These are phyloP conservation scores for Temnothorax curvispinosus DNA, from an alignment of 1,140 invertebrate species.

Conservation along the genomic window DNA sequence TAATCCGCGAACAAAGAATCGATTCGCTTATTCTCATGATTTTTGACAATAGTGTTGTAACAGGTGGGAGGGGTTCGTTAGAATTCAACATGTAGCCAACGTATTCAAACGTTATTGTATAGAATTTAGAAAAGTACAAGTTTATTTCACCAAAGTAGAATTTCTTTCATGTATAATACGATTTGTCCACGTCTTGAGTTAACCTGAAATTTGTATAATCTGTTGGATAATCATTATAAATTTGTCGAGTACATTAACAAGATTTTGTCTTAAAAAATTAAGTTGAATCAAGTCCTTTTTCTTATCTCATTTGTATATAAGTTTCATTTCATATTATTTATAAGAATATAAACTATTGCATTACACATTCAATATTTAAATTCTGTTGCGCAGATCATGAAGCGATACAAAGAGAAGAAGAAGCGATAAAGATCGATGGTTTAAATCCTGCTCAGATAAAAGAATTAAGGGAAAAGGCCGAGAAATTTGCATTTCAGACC, in stretches of 20 bases:
- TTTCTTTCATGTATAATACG: not conserved
- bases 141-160: not conserved
- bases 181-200: not conserved
- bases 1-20: not conserved
- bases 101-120: not conserved
- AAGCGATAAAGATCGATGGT: constrained; percentile 98
- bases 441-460: constrained; percentile 97
- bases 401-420: constrained; percentile 95
- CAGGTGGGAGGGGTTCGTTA: constrained; percentile 16
- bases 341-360: constrained; percentile 15
- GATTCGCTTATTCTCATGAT: not conserved
- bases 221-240: not conserved
- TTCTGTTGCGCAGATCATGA: constrained; percentile 89
- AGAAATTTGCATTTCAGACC: constrained; percentile 98
- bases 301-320: too few species aligned
- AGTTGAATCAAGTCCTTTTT: not conserved
- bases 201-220: not conserved
- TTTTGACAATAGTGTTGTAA: constrained; percentile 3
- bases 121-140: not conserved
- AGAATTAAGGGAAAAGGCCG: constrained; percentile 95
- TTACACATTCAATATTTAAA: not conserved
- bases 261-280: not conserved
- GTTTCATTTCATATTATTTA: too few species aligned
- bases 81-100: not conserved
- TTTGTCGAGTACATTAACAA: not conserved